A percentile compares a stretch with the other conserved stretches of the same genome.
phyloP scores from a whole-genome alignment of 1,140 invertebrate species.

The Formica exsecta region DNA sequence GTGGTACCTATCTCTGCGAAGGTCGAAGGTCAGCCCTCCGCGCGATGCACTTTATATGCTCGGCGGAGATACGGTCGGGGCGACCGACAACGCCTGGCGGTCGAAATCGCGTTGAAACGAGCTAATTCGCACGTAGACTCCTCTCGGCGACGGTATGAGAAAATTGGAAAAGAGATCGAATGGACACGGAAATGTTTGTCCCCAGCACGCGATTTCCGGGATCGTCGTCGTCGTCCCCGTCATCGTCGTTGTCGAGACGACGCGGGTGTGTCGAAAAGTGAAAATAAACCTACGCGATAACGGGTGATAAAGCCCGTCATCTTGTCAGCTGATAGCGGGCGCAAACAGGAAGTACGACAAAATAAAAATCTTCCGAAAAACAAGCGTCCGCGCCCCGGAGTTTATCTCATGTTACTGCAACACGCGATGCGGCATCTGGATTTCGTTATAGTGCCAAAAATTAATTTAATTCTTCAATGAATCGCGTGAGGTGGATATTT shows the following conservation, averaged over 20 bases:
- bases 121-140: background rate
- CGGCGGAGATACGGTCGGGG: slow-evolving; percentile 1
- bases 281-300: slow-evolving; percentile 32
- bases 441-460: slow-evolving; percentile 48
- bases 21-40: slow-evolving; percentile 71
- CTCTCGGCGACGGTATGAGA: background rate
- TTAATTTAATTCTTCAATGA: no score
- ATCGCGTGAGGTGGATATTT: background rate
- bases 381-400: slow-evolving; percentile 9
- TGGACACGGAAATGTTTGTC: background rate
- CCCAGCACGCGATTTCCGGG: background rate
- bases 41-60: slow-evolving; percentile 70
- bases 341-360: slow-evolving; percentile 66
- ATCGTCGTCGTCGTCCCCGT: background rate
- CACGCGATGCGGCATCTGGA: slow-evolving; percentile 4
- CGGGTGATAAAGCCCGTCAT: slow-evolving; percentile 31
- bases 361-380: slow-evolving; percentile 59
- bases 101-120: slow-evolving; percentile 32
- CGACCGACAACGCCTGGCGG: background rate
- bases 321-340: background rate
- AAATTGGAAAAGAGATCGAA: background rate
- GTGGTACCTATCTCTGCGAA: slow-evolving; percentile 67
- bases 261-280: slow-evolving; percentile 20
- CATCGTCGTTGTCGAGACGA: background rate
- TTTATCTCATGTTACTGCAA: slow-evolving; percentile 67